Conservation (phyloP, 2,797 vertebrate genomes). For the Neosilurus mollespiculum region DNA sequence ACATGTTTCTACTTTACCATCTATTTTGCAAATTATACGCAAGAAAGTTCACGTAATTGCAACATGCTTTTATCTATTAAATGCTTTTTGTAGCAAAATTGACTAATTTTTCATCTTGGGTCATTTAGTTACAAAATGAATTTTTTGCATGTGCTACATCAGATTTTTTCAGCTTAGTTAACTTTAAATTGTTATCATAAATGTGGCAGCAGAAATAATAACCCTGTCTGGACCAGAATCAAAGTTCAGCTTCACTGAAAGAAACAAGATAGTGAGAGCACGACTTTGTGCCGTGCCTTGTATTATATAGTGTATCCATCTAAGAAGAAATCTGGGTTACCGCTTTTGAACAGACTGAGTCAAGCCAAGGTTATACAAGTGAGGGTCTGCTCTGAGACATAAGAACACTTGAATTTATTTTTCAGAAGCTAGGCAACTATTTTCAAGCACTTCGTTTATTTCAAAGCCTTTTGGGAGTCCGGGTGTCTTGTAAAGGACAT, state of each 20-base stretch:
- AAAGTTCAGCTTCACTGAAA: neutral
- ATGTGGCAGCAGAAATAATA: neutral
- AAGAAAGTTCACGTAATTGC: neutral
- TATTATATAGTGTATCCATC: neutral
- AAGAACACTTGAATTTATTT: constrained; percentile 14
- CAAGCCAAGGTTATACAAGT: neutral
- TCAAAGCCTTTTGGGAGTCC: constrained; percentile 8
- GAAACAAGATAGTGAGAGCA: neutral
- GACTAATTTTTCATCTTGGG: neutral
- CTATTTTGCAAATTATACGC: neutral
- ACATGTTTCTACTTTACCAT: neutral
- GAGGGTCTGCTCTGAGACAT: neutral
- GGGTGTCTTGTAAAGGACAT: constrained; percentile 15
- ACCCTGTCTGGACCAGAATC: neutral
- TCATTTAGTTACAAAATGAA: neutral
- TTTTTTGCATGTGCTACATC: neutral
- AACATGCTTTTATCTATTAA: neutral
- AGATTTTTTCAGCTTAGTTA: neutral
- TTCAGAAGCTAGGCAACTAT: neutral
- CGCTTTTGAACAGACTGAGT: constrained; percentile 3
- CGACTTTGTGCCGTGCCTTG: neutral
- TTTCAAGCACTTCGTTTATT: neutral
- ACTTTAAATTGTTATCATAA: neutral
- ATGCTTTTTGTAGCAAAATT: neutral
- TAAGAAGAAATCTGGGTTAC: constrained; percentile 1